phyloP scores from a whole-genome alignment of 2,888 invertebrate genomes.

The Parnassius orleans region DNA sequence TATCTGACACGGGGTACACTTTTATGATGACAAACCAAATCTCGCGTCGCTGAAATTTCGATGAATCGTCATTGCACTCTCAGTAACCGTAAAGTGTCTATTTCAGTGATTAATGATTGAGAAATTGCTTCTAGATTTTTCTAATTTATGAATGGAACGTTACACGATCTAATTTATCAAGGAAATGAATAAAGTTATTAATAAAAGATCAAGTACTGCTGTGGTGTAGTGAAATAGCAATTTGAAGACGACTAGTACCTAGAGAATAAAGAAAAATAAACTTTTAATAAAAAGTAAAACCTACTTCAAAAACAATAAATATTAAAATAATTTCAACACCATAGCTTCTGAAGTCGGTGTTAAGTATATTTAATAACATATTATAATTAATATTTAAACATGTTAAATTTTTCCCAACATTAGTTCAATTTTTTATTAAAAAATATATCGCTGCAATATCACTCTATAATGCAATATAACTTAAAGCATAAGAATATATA shows the following conservation, averaged over 20 bases:
- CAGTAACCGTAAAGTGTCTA: conserved; percentile 28
- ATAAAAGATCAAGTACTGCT: not conserved
- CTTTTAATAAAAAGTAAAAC: too few relatives aligned
- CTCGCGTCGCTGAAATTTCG: conserved; percentile 34
- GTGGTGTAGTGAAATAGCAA: not conserved
- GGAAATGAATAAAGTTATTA: conserved; percentile 7
- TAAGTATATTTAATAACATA: too few relatives aligned
- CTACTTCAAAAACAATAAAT: too few relatives aligned
- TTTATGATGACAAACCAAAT: conserved; percentile 37
- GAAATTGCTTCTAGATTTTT: conserved; percentile 24
- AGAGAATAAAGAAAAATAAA: not conserved
- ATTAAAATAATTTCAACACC: too few relatives aligned
- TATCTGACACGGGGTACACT: conserved; percentile 25
- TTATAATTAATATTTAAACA: too few relatives aligned
- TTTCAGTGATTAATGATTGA: conserved; percentile 23
- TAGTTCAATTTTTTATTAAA: too few relatives aligned
- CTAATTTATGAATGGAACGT: conserved; percentile 13
- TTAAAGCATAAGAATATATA: too few relatives aligned
- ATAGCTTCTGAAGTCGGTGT: too few relatives aligned
- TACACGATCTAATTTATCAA: conserved; percentile 15
- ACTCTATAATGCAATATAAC: too few relatives aligned
- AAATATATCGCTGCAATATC: too few relatives aligned
- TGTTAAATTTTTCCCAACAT: too few relatives aligned
- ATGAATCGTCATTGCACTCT: conserved; percentile 37
- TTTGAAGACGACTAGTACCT: not conserved